Conservation (phyloP, 1,140 invertebrate genomes). For the Chrysoperla carnea region DNA sequence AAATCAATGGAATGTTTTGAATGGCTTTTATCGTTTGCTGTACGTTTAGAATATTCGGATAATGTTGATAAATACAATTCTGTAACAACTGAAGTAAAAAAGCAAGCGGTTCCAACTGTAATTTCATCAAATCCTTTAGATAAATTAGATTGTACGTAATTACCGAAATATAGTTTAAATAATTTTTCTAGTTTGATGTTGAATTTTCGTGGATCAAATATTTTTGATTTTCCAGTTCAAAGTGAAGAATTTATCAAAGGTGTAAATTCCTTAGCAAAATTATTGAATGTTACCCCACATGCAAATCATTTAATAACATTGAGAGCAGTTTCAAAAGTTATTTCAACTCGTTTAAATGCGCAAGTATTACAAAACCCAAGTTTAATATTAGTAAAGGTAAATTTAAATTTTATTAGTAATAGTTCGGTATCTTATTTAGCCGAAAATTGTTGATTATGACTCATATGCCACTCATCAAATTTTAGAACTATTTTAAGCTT, state of each 20-base stretch:
- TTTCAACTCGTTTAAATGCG: conserved; percentile 44
- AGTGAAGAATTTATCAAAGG: conserved; percentile 69
- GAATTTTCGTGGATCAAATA: background rate
- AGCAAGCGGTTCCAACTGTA: conserved; percentile 40
- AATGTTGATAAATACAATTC: conserved; percentile 37
- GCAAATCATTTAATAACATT: conserved; percentile 62
- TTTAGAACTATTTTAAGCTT: too few species aligned
- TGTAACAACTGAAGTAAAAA: conserved; percentile 35
- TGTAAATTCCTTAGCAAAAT: conserved; percentile 52
- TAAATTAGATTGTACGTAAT: conserved; percentile 63
- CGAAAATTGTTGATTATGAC: too few species aligned
- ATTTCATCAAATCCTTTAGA: conserved; percentile 67
- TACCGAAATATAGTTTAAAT: too few species aligned
- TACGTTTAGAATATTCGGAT: conserved; percentile 67
- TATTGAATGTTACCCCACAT: conserved; percentile 65
- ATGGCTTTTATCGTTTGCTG: conserved; percentile 72
- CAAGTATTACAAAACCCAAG: conserved; percentile 44
- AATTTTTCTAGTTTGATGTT: conserved; percentile 1
- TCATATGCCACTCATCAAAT: too few species aligned
- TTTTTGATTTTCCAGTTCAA: conserved; percentile 48
- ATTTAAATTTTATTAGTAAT: background rate
- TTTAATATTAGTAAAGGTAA: conserved; percentile 24
- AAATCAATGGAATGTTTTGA: conserved; percentile 48
- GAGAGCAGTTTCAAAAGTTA: conserved; percentile 50
- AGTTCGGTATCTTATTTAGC: too few species aligned